Conservation (phyloP, 2,113 vertebrate species). For the Hemibagrus wyckioides region DNA sequence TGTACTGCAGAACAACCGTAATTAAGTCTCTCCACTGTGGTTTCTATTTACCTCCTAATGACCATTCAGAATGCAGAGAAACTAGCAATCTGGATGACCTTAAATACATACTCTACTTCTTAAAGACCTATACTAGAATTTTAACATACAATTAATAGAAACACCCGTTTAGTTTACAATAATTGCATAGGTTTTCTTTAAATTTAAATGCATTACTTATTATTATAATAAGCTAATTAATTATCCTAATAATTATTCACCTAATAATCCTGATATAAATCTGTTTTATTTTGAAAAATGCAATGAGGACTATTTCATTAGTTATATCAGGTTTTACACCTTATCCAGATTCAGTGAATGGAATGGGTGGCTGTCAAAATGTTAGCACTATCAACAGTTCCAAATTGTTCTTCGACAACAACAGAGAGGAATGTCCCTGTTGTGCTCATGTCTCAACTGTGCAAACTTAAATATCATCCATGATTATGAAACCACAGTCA, state of each 20-base stretch:
- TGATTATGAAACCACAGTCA: slow-evolving; percentile 28
- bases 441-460: background rate
- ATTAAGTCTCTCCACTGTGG: slow-evolving; percentile 23
- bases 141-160: slow-evolving; percentile 16
- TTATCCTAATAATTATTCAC: background rate
- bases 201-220: background rate
- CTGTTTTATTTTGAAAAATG: too few species aligned
- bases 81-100: slow-evolving; percentile 24
- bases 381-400: background rate
- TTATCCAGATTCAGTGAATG: background rate
- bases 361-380: background rate
- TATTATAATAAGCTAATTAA: background rate
- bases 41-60: slow-evolving; percentile 21
- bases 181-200: background rate
- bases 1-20: slow-evolving; percentile 24
- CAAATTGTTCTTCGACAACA: background rate
- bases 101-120: background rate
- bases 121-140: slow-evolving; percentile 1
- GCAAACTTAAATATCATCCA: slow-evolving; percentile 1
- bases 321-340: background rate
- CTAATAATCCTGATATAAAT: background rate
- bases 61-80: background rate
- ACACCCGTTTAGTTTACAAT: background rate
- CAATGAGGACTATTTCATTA: background rate
- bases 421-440: background rate